Conservation (phyloP, 2,797 vertebrate species). For the Lepus oiostolus region DNA sequence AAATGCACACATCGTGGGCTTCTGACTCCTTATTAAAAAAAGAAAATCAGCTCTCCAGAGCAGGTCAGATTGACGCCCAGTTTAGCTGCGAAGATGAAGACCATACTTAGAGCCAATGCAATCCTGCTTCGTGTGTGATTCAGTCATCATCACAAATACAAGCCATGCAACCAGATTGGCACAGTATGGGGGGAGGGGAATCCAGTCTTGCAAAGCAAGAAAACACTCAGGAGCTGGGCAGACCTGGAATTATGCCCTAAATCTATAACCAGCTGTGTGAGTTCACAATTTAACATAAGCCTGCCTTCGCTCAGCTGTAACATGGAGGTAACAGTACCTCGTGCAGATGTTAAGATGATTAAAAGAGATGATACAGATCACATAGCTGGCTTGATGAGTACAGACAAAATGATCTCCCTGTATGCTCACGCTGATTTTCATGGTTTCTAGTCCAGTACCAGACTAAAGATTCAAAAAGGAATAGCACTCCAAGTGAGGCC, state of each 20-base stretch:
- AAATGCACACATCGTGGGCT: conserved; percentile 34
- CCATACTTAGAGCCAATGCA: conserved; percentile 39
- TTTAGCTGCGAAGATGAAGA: conserved; percentile 54
- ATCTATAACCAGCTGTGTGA: background rate
- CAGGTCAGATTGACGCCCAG: background rate
- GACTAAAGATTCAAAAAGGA: background rate
- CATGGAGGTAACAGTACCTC: background rate
- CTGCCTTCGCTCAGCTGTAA: background rate
- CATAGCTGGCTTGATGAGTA: background rate
- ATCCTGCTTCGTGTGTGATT: conserved; percentile 43
- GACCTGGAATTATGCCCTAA: conserved; percentile 15
- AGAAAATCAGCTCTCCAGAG: conserved; percentile 11
- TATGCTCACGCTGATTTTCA: background rate
- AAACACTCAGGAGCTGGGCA: background rate
- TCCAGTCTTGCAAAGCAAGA: background rate
- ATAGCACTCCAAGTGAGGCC: background rate
- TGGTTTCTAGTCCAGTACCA: background rate
- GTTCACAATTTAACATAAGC: conserved; percentile 4
- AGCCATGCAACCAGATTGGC: background rate
- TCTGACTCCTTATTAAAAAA: conserved; percentile 47
- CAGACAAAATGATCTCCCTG: conserved; percentile 2
- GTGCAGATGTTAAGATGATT: background rate
- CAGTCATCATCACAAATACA: background rate
- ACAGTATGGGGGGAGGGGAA: background rate
- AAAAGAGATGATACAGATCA: background rate